Evolutionary conservation across 1,140 invertebrate species (phyloP), one percentile per base, ranked within the genome.

Genomic region (Drosophila lacteicornis): DNA sequence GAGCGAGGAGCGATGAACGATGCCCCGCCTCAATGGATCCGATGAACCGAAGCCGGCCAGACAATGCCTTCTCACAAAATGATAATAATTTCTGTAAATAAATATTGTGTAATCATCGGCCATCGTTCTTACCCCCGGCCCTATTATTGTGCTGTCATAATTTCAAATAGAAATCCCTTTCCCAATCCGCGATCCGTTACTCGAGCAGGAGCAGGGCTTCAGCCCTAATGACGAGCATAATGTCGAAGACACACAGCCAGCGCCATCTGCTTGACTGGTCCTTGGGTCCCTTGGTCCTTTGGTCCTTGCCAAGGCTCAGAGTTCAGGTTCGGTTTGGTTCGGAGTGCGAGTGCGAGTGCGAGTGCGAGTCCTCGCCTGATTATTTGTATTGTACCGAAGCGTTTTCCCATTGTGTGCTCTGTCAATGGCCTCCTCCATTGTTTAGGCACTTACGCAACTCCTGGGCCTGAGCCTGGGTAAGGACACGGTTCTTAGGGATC

Each of bases 61-160:
- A 71, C 57, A 62, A 75, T 62, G 57, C 76, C 47, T 66, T 75
- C 73, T 71, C 79, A 86, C 81, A 75, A 56, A 83, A 85, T 85
- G 82, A 85, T 86, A 85, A 85, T 85, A 85, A 82, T 79, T 84
- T 85, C 49, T 74, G 75, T 85, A 84, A 81, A 85, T 85, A 85
- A 85, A 85, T 85, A 86, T 85, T 85, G 82, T 85, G 79, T 75
- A 85, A 85, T 85, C 82, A 85, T 85, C 78, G 56, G 62, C 67
- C 62, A 80, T 65, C 75, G 40, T 67, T 66, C n/a, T 42, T 45
- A 42, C 42, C 45, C 45, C 50, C 46, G 46, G 46, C 82, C 27
- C 27, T 30, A 79, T 85, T 85, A 85, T 85, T 82, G 70, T 85
- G 82, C 82, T 85, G 82, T 85, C 82, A 85, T 77, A 68, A 80